Conservation (phyloP, 2,113 vertebrate genomes). For the Ptilorrhoa leucosticta region DNA sequence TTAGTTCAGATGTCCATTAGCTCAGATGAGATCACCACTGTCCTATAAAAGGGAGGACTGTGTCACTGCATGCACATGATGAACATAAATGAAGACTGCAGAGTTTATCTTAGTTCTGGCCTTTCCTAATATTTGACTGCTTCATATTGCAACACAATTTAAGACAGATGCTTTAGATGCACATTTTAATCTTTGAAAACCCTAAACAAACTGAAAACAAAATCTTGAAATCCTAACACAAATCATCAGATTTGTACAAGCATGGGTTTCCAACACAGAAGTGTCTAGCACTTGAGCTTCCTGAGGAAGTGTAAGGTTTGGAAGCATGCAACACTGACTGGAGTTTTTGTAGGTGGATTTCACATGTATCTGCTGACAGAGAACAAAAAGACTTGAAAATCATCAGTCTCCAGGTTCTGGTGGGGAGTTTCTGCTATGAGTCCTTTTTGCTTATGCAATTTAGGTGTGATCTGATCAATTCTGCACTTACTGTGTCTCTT, state of each 20-base stretch:
- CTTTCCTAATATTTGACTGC: not conserved
- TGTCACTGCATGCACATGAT: not conserved
- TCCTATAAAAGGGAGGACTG: not conserved
- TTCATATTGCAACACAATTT: not conserved
- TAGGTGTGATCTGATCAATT: not conserved
- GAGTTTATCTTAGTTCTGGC: not conserved
- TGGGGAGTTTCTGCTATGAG: not conserved
- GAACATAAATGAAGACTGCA: not conserved
- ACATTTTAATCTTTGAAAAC: not conserved
- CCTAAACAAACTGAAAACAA: not conserved
- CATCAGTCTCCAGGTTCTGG: not conserved
- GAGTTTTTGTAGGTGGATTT: not conserved
- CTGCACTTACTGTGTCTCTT: not conserved
- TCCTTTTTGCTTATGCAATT: not conserved
- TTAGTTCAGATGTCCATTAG: not conserved
- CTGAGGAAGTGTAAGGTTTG: not conserved
- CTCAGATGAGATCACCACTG: not conserved
- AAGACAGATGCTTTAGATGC: not conserved
- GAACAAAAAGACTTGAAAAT: not conserved
- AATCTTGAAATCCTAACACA: not conserved
- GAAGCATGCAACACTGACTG: not conserved
- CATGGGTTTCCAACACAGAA: not conserved
- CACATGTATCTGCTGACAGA: not conserved
- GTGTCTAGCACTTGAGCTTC: not conserved
- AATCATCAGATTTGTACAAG: not conserved